These are phyloP conservation scores for Brachyrhaphis roseni DNA, from an alignment of 2,797 vertebrate genomes.

Conservation along the genomic window DNA sequence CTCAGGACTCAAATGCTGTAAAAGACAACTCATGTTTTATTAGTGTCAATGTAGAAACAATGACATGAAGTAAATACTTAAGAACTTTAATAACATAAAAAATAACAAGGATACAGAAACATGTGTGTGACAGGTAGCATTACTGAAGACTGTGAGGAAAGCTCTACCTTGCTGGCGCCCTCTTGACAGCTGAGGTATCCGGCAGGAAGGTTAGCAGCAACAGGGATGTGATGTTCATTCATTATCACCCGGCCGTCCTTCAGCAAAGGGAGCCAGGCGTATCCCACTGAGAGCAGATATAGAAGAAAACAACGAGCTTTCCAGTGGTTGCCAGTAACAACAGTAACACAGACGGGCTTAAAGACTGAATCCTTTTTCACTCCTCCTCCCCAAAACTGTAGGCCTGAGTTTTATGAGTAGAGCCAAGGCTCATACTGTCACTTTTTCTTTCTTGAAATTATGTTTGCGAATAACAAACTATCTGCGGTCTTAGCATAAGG, in stretches of 20 bases:
- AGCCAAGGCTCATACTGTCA: not conserved
- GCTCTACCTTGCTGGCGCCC: constrained; percentile 87
- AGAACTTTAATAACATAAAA: not conserved
- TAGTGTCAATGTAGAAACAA: not conserved
- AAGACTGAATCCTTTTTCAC: not conserved
- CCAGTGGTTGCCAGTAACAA: constrained; percentile 1
- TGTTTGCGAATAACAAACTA: not conserved
- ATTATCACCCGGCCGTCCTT: constrained; percentile 92
- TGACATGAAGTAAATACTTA: not conserved
- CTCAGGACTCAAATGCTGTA: constrained; percentile 91
- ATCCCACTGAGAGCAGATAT: constrained; percentile 85
- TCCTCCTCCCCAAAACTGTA: not conserved
- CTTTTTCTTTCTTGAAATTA: not conserved
- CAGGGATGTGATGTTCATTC: constrained; percentile 88
- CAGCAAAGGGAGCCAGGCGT: constrained; percentile 93
- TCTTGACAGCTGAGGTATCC: constrained; percentile 93
- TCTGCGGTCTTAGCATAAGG: not conserved
- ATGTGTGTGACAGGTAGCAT: not conserved
- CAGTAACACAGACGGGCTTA: not conserved
- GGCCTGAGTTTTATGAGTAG: not conserved
- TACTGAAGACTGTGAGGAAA: not conserved
- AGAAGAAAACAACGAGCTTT: constrained; percentile 8
- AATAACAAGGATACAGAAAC: not conserved
- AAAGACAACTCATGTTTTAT: not conserved
- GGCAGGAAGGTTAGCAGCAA: constrained; percentile 89